These are phyloP conservation scores for Potorous gilbertii DNA, from an alignment of 2,797 vertebrate species.

Conservation along the genomic window DNA sequence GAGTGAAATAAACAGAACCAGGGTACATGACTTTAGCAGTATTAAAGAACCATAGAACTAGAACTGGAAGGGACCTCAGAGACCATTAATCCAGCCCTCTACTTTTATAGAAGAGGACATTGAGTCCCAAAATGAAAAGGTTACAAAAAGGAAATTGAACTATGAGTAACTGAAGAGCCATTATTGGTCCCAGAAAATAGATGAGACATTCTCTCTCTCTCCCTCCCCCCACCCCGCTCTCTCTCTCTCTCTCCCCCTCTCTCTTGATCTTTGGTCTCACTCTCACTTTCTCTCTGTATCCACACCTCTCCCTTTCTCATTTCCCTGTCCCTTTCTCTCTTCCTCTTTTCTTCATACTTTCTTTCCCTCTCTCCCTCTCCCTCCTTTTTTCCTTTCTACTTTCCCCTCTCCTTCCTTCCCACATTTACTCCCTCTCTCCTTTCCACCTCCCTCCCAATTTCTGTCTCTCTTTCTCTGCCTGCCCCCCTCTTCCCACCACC, in stretches of 20 bases:
- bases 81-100: not conserved
- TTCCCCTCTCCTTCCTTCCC: too few relatives aligned
- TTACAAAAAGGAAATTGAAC: not conserved
- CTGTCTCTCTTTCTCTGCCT: conserved; percentile 1
- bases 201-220: not conserved
- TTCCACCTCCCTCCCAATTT: too few relatives aligned
- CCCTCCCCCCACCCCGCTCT: too few relatives aligned
- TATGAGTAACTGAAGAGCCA: not conserved
- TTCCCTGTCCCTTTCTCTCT: not conserved
- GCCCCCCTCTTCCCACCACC: too few relatives aligned
- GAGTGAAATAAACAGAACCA: not conserved
- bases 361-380: not conserved
- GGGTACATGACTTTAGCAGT: not conserved
- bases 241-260: not conserved
- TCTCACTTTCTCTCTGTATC: not conserved
- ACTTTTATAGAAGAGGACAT: not conserved
- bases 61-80: not conserved
- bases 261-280: not conserved
- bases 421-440: not conserved
- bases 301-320: not conserved
- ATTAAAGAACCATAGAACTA: not conserved
- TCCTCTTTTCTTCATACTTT: not conserved
- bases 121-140: not conserved
- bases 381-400: not conserved
- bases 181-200: not conserved